Evolutionary conservation across 2,113 vertebrate species (phyloP), one percentile per base, ranked within the genome.

Genomic region (Scomber japonicus): DNA sequence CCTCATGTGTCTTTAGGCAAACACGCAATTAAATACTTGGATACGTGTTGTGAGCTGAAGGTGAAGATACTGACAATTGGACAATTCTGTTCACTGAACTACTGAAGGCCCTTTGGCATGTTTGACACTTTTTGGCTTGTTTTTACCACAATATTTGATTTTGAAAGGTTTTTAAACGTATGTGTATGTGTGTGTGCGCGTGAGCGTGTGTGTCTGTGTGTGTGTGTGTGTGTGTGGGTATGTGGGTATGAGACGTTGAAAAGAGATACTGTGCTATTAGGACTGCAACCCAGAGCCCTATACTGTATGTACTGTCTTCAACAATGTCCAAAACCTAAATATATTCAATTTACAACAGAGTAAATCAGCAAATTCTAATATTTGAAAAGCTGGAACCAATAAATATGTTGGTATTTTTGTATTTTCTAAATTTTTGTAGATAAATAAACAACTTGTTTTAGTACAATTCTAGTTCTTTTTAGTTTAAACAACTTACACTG

Each of bases 11-110:
- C 11, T 70, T 77, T 72, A 15, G 0, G 10, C 50, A 63, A 81
- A 64, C 35, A 71, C 5, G 19, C 40, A 31, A 45, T 72, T 62
- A 7, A 51, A 80, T 13, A 60, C 40, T 64, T 60, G 12, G 70
- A 73, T n/a, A n/a, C 65, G n/a, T 61, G 11, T 10, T n/a, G 7
- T 12, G 15, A 65, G 48, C 55, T 66, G 51, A 71, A 75, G 83
- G 87, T 83, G 55, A 57, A 65, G 56, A 31, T 6, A 14, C 16
- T 8, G 27, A 81, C 40, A 71, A 68, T 61, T 54, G 60, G 31
- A 49, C 13, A 0, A 0, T 49, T 59, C 70, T 55, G 44, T 72
- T 74, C 70, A 48, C 15, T 17, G 30, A 24, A 48, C 10, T 44
- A 64, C 46, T 45, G 40, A 50, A 68, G 59, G 40, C 40, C 11